Evolutionary conservation across 2,797 vertebrate species (phyloP).

Genomic region (Macropus fuliginosus): DNA sequence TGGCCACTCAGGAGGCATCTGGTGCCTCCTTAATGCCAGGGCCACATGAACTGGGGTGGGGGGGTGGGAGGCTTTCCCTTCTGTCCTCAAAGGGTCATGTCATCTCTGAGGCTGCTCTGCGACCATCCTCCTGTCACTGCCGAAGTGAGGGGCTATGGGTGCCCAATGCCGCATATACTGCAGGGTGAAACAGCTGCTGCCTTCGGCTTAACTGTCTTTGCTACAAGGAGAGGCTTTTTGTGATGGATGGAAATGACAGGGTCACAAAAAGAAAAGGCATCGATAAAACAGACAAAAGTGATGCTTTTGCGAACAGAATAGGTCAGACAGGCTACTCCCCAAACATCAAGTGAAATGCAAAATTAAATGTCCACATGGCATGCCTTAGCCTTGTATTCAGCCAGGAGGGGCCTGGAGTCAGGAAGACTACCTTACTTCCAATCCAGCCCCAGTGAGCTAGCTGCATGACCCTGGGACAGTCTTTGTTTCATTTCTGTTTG

Average conservation of each 20-base stretch:
- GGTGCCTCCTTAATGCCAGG: rapidly evolving
- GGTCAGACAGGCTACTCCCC: not conserved
- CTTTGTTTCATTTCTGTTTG: not conserved
- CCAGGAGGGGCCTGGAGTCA: not conserved
- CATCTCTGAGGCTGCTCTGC: not conserved
- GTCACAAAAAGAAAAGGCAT: not conserved
- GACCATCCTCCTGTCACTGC: not conserved
- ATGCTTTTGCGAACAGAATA: not conserved
- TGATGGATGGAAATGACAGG: not conserved
- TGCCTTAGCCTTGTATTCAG: not conserved
- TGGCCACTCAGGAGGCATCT: not conserved
- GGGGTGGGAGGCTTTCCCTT: not conserved
- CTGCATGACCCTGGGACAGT: not conserved
- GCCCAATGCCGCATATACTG: not conserved
- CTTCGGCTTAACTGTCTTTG: not conserved
- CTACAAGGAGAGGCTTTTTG: not conserved
- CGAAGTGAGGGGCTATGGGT: not conserved
- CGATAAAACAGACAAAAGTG: not conserved
- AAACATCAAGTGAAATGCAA: not conserved
- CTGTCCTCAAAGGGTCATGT: not conserved
- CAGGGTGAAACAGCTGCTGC: not conserved
- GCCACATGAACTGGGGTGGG: rapidly evolving
- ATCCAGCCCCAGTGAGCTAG: not conserved
- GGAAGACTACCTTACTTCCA: not conserved
- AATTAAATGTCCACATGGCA: too few species aligned